These are phyloP conservation scores for Nebria brevicollis DNA, from an alignment of 2,888 invertebrate species.

Conservation along the genomic window DNA sequence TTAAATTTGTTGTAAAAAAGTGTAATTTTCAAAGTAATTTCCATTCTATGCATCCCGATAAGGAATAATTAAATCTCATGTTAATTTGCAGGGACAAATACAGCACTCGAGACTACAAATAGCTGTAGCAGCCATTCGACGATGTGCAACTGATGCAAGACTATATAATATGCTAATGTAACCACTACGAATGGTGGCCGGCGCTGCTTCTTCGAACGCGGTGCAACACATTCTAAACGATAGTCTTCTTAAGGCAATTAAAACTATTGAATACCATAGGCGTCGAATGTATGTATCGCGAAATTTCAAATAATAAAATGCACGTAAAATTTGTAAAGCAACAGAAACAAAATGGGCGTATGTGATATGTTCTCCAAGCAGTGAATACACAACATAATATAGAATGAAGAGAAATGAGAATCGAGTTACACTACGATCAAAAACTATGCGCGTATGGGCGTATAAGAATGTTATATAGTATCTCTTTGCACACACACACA, in stretches of 20 bases:
- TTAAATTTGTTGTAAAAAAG: background rate
- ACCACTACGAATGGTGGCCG: background rate
- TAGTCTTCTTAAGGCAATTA: background rate
- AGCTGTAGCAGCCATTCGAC: background rate
- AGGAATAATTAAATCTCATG: conserved; percentile 43
- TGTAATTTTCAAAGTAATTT: background rate
- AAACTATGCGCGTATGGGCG: conserved; percentile 1
- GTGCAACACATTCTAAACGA: background rate
- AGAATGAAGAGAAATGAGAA: background rate
- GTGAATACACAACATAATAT: background rate
- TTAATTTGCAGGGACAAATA: conserved; percentile 39
- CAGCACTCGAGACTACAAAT: conserved; percentile 9
- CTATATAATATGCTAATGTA: background rate
- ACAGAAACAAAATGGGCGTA: background rate
- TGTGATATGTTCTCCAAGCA: background rate
- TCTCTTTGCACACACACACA: background rate
- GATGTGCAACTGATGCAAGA: background rate
- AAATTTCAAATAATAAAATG: background rate
- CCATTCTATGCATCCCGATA: background rate
- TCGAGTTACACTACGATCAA: background rate
- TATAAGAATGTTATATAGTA: background rate
- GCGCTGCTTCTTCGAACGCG: background rate
- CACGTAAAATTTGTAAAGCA: background rate
- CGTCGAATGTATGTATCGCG: background rate
- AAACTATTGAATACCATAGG: background rate